Evolutionary conservation across 2,888 invertebrate species (phyloP), one percentile per base, ranked within the genome.

Genomic region (Chouioia cunea): DNA sequence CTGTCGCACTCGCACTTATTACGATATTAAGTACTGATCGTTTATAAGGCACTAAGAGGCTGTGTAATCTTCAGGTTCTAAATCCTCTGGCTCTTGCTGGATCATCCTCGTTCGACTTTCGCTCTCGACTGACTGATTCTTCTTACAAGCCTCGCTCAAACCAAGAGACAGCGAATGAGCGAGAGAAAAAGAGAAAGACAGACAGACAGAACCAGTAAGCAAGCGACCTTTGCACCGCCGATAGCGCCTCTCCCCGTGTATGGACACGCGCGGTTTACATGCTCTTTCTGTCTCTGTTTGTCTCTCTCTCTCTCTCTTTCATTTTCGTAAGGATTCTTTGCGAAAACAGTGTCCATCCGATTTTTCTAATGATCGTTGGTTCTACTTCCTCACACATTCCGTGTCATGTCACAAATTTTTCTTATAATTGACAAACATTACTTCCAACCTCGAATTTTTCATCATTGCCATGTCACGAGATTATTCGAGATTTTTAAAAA

Each of bases 171-270:
- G 10, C 10, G 23, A 46, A 36, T 48, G 60, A 54, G 46, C 43
- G 23, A 56, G 36, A 54, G n/a, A 47, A 36, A 52, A 27, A 46
- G 36, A 36, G 10, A 54, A 48, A 57, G 23, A 56, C 43, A 48
- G 15, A 47, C 47, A n/a, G n/a, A n/a, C n/a, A n/a, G 46, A 46
- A 52, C 16, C 15, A 43, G 44, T 10, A 27, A 36, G 47, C 15
- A 4, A 16, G 59, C 59, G 73, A 73, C 70, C 73, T 73, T 70
- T 70, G 73, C 73, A 74, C 73, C 72, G 46, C 58, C 36, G 66
- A 46, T 53, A 48, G 63, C 16, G 59, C 46, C 46, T 58, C 27
- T n/a, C 43, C 57, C 36, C 50, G n/a, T n/a, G n/a, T n/a, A n/a
- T n/a, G n/a, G 53, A 56, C 64, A 52, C 65, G 65, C 56, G 62